Evolutionary conservation across 2,797 vertebrate species (phyloP).

Genomic region (Myiotriccus ornatus): DNA sequence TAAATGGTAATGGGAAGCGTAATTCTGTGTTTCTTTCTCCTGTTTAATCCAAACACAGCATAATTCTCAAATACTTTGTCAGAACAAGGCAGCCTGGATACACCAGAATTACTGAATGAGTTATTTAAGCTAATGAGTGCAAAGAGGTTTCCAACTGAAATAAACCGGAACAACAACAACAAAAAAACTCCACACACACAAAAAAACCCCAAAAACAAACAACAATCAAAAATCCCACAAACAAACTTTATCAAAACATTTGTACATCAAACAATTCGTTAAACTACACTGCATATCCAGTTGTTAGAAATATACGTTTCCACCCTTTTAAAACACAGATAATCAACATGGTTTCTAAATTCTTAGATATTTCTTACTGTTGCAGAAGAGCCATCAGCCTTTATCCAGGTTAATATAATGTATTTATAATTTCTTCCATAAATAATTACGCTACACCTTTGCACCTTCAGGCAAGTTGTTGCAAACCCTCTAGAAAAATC

Average conservation of each 20-base stretch:
- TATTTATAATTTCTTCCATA: constrained; percentile 17
- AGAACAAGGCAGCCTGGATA: neutral
- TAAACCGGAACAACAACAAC: neutral
- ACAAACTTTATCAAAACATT: neutral
- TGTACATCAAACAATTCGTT: neutral
- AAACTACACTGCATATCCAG: neutral
- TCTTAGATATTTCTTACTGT: neutral
- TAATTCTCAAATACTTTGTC: neutral
- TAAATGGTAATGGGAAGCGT: neutral
- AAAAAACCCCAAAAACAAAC: neutral
- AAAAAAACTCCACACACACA: neutral
- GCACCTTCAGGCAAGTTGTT: constrained; percentile 19
- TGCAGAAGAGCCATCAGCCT: neutral
- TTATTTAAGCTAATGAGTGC: neutral
- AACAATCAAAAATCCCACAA: too few relatives aligned
- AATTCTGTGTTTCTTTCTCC: neutral
- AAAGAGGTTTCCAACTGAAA: neutral
- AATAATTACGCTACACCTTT: neutral
- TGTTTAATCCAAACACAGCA: neutral
- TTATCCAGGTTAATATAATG: neutral
- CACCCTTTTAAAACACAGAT: neutral
- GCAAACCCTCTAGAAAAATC: constrained; percentile 45
- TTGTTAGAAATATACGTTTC: neutral
- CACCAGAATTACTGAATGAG: neutral
- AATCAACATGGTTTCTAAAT: neutral